These are phyloP conservation scores for Hippolais icterina DNA, from an alignment of 2,113 vertebrate genomes.

Conservation along the genomic window DNA sequence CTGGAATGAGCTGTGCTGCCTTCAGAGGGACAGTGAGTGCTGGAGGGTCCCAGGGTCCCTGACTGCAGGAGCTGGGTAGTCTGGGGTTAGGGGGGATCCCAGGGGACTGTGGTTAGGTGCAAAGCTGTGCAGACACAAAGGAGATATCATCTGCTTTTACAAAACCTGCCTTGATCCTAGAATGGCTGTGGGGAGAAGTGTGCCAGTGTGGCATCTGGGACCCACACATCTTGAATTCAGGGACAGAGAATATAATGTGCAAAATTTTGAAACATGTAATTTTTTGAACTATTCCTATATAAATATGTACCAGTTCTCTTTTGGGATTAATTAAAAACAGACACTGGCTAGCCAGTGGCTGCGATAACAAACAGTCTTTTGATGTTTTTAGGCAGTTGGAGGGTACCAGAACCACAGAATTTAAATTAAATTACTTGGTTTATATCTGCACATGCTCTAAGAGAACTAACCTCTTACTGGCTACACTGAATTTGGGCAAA, in stretches of 20 bases:
- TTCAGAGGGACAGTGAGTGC: rapidly evolving
- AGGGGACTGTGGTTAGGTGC: background rate
- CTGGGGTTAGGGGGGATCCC: background rate
- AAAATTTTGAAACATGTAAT: background rate
- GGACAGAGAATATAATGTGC: background rate
- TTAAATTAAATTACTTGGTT: background rate
- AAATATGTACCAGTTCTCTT: background rate
- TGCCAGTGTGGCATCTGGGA: background rate
- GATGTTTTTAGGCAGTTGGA: background rate
- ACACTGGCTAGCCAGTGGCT: background rate
- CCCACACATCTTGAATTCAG: background rate
- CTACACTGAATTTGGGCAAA: background rate
- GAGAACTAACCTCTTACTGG: background rate
- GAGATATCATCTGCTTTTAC: background rate
- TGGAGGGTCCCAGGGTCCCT: background rate
- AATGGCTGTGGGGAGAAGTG: background rate
- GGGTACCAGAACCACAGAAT: background rate
- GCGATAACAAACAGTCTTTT: background rate
- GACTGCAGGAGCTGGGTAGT: rapidly evolving
- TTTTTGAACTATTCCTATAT: background rate
- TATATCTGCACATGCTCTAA: background rate
- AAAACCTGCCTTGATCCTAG: background rate
- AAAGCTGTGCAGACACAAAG: background rate
- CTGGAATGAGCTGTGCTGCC: background rate
- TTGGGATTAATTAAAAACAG: background rate